A percentile compares a stretch with the other conserved stretches of the same genome.
phyloP scores from a whole-genome alignment of 2,888 invertebrate species.

The Eurois occulta region DNA sequence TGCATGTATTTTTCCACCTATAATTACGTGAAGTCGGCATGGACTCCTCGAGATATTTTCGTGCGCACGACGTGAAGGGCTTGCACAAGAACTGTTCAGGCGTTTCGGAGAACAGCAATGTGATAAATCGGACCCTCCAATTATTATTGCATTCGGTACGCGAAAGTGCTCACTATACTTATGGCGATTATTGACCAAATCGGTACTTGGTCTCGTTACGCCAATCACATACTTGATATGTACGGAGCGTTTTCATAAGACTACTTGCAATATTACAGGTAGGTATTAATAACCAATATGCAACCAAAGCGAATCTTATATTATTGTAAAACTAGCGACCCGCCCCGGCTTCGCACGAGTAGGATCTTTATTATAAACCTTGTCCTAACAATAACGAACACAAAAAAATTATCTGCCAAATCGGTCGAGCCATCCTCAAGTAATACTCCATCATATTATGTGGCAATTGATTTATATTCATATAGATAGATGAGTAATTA shows the following conservation, averaged over 20 bases:
- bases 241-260: slow-evolving; percentile 34
- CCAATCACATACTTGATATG: slow-evolving; percentile 81
- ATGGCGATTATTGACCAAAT: slow-evolving; percentile 89
- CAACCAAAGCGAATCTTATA: slow-evolving; percentile 15
- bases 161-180: slow-evolving; percentile 88
- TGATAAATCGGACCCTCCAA: slow-evolving; percentile 90
- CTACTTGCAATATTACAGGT: slow-evolving; percentile 31
- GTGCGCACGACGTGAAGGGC: slow-evolving; percentile 89
- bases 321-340: neutral
- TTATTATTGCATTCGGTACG: slow-evolving; percentile 89
- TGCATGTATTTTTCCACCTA: slow-evolving; percentile 88
- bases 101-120: slow-evolving; percentile 88
- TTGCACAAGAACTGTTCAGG: slow-evolving; percentile 88
- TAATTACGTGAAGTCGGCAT: slow-evolving; percentile 87
- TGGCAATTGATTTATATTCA: too few species aligned
- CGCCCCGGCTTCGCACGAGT: too few species aligned
- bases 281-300: slow-evolving; percentile 6
- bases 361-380: too few species aligned
- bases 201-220: slow-evolving; percentile 87
- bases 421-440: too few species aligned
- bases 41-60: slow-evolving; percentile 87
- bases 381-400: too few species aligned
- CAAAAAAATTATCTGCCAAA: too few species aligned
- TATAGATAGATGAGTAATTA: neutral
- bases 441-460: too few species aligned